Evolutionary conservation across 92 coral and sea anemone genomes (phyloP), one percentile per base, ranked within the genome.

Genomic region (Isaurus tuberculatus): DNA sequence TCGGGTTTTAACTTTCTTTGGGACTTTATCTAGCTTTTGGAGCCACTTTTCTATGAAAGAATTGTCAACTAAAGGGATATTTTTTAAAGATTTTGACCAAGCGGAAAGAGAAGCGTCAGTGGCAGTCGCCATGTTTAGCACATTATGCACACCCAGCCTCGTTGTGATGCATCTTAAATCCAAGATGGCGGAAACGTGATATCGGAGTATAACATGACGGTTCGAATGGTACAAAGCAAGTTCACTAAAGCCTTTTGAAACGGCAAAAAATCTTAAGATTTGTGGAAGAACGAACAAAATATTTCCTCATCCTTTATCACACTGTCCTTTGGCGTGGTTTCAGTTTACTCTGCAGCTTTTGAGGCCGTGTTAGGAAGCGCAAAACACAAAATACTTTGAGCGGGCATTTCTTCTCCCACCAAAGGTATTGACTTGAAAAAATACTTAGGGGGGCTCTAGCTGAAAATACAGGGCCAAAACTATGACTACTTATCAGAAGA

Each of bases 1-100:
- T 0, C 81, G 81, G n/a, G 70, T 30, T 15, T 32, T 51, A 16
- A 85, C 72, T 75, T 74, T 85, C 44, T 64, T 61, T 11, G 84
- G 75, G 6, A 85, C 37, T 33, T 75, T 63, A 51, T 46, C 83
- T 33, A 72, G 72, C 22, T 30, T 49, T 25, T 58, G 49, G 8
- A 63, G 34, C 83, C 77, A n/a, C 65, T 3, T 20, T 4, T 58
- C 22, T 16, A 27, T 1, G 29, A 27, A 69, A 69, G 16, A 30
- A 19, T 27, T n/a, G 5, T n/a, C 65, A 20, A n/a, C 20, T 14
- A 5, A 8, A 3, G 65, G 65, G 4, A n/a, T 8, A 22, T 58
- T n/a, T 22, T 58, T 58, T 11, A 58, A 53, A 10, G 65, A 58
- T 20, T 58, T 58, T 58, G 65, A 19, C 65, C 65, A 58, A n/a